Percentiles rank a stretch among this genome's conserved stretches.
Conservation (phyloP, 2,888 invertebrate species). For the Agonum fuliginosum region DNA sequence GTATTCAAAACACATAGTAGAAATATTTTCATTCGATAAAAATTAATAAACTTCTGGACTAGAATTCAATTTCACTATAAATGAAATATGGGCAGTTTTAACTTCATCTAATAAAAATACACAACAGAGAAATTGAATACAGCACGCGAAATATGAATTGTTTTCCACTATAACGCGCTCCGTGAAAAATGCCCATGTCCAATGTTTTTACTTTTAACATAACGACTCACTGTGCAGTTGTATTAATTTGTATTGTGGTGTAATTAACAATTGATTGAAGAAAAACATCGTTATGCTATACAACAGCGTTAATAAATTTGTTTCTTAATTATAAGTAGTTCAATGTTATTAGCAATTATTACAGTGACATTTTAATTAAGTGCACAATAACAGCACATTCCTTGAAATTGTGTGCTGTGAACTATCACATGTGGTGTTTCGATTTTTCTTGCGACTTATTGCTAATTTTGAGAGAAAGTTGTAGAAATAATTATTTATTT, state of each 20-base stretch:
- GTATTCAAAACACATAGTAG: slow-evolving; percentile 33
- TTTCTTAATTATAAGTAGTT: slow-evolving; percentile 14
- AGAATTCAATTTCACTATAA: slow-evolving; percentile 32
- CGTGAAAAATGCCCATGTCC: not conserved
- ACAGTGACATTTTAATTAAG: slow-evolving; percentile 26
- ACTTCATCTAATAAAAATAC: slow-evolving; percentile 41
- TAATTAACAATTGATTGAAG: not conserved
- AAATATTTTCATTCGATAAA: slow-evolving; percentile 27
- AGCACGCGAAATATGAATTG: slow-evolving; percentile 16
- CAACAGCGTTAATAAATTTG: not conserved
- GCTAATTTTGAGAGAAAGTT: no score
- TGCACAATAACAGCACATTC: no score
- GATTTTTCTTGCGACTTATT: no score
- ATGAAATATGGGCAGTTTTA: slow-evolving; percentile 24
- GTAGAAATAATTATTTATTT: no score
- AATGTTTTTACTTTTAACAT: slow-evolving; percentile 1
- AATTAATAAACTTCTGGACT: slow-evolving; percentile 28
- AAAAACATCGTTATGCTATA: not conserved
- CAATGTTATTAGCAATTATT: slow-evolving; percentile 10
- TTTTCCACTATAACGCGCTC: not conserved
- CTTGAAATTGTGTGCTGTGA: no score
- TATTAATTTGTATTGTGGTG: not conserved
- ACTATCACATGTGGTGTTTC: no score
- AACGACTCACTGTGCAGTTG: not conserved
- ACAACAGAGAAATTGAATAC: slow-evolving; percentile 24